These are phyloP conservation scores for Himalopsyche anomala DNA, from an alignment of 2,888 invertebrate genomes.

Conservation along the genomic window DNA sequence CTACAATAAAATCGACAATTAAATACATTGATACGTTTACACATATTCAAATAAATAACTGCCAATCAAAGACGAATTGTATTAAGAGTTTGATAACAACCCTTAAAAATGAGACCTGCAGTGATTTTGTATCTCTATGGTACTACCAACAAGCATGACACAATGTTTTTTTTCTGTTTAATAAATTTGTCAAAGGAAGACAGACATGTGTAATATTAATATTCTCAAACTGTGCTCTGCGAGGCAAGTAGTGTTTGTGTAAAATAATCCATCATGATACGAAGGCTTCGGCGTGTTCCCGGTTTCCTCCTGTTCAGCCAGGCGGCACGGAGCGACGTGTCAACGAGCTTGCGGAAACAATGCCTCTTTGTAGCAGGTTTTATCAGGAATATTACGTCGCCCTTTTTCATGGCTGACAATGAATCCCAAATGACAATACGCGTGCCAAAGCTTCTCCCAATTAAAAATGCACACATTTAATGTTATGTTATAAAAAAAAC, in stretches of 20 bases:
- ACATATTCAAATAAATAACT: too few species aligned
- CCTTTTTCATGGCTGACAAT: not conserved
- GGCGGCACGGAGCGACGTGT: slow-evolving; percentile 20
- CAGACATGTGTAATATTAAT: not conserved
- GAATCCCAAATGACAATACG: slow-evolving; percentile 30
- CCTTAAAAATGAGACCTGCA: too few species aligned
- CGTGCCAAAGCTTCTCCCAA: not conserved
- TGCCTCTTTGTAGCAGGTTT: slow-evolving; percentile 28
- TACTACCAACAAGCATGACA: too few species aligned
- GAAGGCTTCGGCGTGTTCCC: slow-evolving; percentile 19
- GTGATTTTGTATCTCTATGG: too few species aligned
- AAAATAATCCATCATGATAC: slow-evolving; percentile 26
- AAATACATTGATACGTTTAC: too few species aligned
- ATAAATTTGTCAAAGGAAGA: too few species aligned
- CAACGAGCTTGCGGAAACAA: slow-evolving; percentile 29
- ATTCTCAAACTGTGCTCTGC: not conserved
- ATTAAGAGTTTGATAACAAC: too few species aligned
- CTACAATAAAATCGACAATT: too few species aligned
- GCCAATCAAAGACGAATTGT: too few species aligned
- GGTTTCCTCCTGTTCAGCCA: slow-evolving; percentile 21
- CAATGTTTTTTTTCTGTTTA: too few species aligned
- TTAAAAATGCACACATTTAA: not conserved
- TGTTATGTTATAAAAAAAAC: too few species aligned
- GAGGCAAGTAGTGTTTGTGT: not conserved
- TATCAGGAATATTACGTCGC: slow-evolving; percentile 30